These are phyloP conservation scores for Hydractinia echinata DNA, from an alignment of 30 jellyfish, hydroid and myxozoan genomes.

Conservation along the genomic window DNA sequence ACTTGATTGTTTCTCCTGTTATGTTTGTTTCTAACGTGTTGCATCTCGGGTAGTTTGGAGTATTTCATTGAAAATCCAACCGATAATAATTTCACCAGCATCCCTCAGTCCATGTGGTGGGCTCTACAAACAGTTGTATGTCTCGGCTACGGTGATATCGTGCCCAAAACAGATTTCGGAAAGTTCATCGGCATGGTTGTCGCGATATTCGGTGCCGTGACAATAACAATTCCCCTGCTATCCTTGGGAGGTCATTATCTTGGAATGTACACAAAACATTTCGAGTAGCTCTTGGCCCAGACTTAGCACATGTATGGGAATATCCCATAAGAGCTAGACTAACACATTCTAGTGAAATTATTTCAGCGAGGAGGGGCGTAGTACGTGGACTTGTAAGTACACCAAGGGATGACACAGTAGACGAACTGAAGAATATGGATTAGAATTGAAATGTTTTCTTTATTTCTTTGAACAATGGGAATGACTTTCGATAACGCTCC, in stretches of 20 bases:
- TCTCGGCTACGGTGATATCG: slow-evolving; percentile 90
- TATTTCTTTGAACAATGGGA: too few relatives aligned
- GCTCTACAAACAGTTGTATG: slow-evolving; percentile 85
- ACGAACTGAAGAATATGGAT: too few relatives aligned
- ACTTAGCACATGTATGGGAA: too few relatives aligned
- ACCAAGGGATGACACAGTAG: too few relatives aligned
- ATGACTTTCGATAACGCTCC: too few relatives aligned
- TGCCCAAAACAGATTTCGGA: slow-evolving; percentile 66
- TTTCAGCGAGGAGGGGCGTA: too few relatives aligned
- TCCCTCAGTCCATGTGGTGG: slow-evolving; percentile 96
- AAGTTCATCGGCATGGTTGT: slow-evolving; percentile 60
- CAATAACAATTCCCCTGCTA: slow-evolving; percentile 84
- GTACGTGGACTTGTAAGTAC: too few relatives aligned
- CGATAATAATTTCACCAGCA: slow-evolving; percentile 58
- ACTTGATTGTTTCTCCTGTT: slow-evolving; percentile 58
- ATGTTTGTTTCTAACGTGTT: slow-evolving; percentile 55
- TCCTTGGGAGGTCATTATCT: slow-evolving; percentile 70
- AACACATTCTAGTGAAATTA: too few relatives aligned
- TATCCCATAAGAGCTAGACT: too few relatives aligned
- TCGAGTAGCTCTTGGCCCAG: background rate
- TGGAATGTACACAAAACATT: slow-evolving; percentile 47
- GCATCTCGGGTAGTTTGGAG: slow-evolving; percentile 72
- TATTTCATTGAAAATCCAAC: slow-evolving; percentile 46
- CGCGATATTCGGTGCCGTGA: slow-evolving; percentile 90
- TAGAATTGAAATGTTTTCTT: too few relatives aligned